Evolutionary conservation across 92 coral and sea anemone species (phyloP).

Genomic region (Muricea muricata): DNA sequence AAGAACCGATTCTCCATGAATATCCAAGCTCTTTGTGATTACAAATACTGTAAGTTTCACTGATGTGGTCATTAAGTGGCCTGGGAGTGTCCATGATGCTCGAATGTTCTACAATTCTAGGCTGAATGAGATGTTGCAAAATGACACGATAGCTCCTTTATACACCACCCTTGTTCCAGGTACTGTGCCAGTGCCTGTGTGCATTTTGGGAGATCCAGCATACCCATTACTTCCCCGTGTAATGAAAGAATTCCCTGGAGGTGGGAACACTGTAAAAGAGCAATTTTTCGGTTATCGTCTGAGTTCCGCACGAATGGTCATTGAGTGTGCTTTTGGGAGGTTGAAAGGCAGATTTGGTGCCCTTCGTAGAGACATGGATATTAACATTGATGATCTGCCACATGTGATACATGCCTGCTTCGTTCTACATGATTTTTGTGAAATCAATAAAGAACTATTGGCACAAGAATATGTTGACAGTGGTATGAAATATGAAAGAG

Average conservation of each 20-base stretch:
- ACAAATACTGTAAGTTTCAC: slow-evolving; percentile 58
- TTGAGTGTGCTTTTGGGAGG: neutral
- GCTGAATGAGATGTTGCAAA: slow-evolving; percentile 33
- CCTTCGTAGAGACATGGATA: slow-evolving; percentile 63
- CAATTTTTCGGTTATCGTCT: slow-evolving; percentile 40
- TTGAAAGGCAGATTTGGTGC: slow-evolving; percentile 74
- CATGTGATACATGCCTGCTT: neutral
- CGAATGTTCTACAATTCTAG: slow-evolving; percentile 47
- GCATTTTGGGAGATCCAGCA: slow-evolving; percentile 2
- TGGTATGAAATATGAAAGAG: neutral
- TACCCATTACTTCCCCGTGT: too few species aligned
- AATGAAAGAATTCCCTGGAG: slow-evolving; percentile 24
- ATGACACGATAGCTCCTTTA: neutral
- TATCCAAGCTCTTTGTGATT: slow-evolving; percentile 48
- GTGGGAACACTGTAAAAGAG: slow-evolving; percentile 50
- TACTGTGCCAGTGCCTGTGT: neutral
- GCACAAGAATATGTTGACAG: neutral
- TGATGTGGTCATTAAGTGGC: too few species aligned
- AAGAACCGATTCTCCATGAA: slow-evolving; percentile 45
- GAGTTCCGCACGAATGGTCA: neutral
- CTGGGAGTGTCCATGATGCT: slow-evolving; percentile 53
- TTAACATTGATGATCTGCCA: slow-evolving; percentile 53
- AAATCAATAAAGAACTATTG: neutral
- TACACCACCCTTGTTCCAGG: neutral
- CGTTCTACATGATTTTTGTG: too few species aligned